These are phyloP conservation scores for Xenopus laevis DNA, from an alignment of 2,113 vertebrate genomes.

Conservation along the genomic window DNA sequence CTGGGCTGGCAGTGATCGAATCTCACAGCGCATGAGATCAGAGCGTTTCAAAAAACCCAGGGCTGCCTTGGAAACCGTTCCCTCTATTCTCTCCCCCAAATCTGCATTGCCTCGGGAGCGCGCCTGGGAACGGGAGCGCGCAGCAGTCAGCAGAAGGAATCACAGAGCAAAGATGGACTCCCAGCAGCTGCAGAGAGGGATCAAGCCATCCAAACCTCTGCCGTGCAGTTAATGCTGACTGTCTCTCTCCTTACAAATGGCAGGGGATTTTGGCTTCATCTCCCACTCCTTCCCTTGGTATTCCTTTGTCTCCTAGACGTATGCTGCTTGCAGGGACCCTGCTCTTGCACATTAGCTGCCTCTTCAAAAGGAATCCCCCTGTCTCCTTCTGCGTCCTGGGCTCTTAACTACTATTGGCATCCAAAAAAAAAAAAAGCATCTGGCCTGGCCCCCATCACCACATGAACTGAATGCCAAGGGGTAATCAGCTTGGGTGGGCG, in stretches of 20 bases:
- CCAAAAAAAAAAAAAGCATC: not conserved
- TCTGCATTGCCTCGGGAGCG: conserved; percentile 42
- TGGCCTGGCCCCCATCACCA: not conserved
- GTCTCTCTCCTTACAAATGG: conserved; percentile 21
- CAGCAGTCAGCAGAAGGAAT: conserved; percentile 26
- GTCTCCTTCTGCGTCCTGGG: not conserved
- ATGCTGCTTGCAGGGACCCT: conserved; percentile 27
- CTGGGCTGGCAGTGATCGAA: too few relatives aligned
- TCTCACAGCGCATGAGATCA: not conserved
- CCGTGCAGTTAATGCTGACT: conserved; percentile 5
- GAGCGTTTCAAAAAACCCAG: too few relatives aligned
- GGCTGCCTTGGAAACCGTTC: conserved; percentile 11
- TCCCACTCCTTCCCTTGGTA: conserved; percentile 1
- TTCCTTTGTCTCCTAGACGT: not conserved
- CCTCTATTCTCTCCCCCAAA: not conserved
- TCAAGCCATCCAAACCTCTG: conserved; percentile 27
- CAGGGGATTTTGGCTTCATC: conserved; percentile 13
- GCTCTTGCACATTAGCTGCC: conserved; percentile 14
- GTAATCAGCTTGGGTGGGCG: not conserved
- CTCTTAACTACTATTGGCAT: conserved; percentile 12
- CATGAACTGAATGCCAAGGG: conserved; percentile 9
- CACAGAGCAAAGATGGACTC: conserved; percentile 62
- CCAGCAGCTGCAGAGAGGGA: conserved; percentile 54
- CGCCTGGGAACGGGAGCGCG: conserved; percentile 28
- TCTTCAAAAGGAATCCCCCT: not conserved